A percentile compares a stretch with the other conserved stretches of the same genome.
These are phyloP conservation scores for Torymus aiolomorphi DNA, from an alignment of 2,888 invertebrate species.

Conservation along the genomic window DNA sequence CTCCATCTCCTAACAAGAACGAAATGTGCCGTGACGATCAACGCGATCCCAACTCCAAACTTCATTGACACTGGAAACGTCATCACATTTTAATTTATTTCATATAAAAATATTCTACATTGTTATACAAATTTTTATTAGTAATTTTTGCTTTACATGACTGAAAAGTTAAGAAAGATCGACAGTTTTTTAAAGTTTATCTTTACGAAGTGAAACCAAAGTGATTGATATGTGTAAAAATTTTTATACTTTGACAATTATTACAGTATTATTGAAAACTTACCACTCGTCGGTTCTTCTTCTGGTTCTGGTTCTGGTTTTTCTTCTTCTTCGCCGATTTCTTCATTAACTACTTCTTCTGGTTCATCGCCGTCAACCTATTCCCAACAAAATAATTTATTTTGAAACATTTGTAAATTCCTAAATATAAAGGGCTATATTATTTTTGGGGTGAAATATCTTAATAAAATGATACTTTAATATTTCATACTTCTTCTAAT, in stretches of 20 bases:
- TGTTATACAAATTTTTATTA: slow-evolving; percentile 35
- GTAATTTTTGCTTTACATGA: not conserved
- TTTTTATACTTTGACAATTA: not conserved
- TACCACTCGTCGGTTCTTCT: slow-evolving; percentile 67
- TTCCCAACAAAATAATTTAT: no score
- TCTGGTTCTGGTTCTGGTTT: slow-evolving; percentile 69
- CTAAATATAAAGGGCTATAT: no score
- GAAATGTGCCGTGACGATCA: slow-evolving; percentile 90
- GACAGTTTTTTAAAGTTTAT: slow-evolving; percentile 15
- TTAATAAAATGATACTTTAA: slow-evolving; percentile 8
- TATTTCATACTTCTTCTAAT: slow-evolving; percentile 71
- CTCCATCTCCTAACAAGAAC: slow-evolving; percentile 88
- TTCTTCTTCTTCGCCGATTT: slow-evolving; percentile 66
- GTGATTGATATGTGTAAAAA: not conserved
- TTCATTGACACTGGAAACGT: slow-evolving; percentile 90
- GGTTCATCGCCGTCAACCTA: slow-evolving; percentile 68
- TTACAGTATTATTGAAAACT: slow-evolving; percentile 14
- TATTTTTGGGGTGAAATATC: no score
- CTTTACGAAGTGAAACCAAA: no score
- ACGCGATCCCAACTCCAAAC: slow-evolving; percentile 89
- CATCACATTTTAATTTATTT: slow-evolving; percentile 64
- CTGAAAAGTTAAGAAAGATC: slow-evolving; percentile 26
- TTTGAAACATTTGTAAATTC: no score
- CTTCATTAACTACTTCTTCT: slow-evolving; percentile 69
- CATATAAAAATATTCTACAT: slow-evolving; percentile 49